Base-by-base conservation (phyloP, 2,113 vertebrate species). In the Cryptomyrus ogoouensis region DNA sequence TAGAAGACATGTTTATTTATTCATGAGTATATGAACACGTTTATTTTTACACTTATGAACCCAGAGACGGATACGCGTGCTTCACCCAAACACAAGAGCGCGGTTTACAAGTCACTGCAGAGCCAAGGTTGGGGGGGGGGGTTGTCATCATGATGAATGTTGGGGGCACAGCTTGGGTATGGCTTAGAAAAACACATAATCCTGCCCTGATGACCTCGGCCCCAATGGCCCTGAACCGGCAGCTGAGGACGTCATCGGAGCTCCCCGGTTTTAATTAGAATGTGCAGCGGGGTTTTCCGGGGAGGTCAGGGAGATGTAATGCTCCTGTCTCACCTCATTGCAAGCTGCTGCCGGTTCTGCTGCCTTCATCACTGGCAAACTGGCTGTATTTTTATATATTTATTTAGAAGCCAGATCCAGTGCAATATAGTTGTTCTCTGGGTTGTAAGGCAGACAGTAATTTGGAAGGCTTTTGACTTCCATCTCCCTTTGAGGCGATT, bases 351-450 rank as follows among this genome's bases (percentile, higher is more conserved):
- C 58, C 8, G 42, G 6, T 42, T 15, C 58, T 19, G 17, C 58
- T 49, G 42, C 42, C 24, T 49, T 21, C 24, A 27, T 49, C 31
- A 47, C 58, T 24, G 7, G n/a, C 47, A 49, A 44, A 53, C 50
- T 89, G 80, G 56, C 3, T 46, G 31, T 27, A 5, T 5, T 44
- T 89, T 53, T 50, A 83, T 56, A 42, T 89, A 49, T 85, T 85
- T 31, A 31, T 58, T 3, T 83, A 89, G 89, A 39, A 89, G 80
- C 21, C 39, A 84, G n/a, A 49, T 89, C 49, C 24, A 85, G 80
- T 85, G 89, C 52, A 62, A 46, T 84, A 84, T 19, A 58, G 39
- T 12, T 53, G 39, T 83, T 89, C 35, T 84, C n/a, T 2, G 56
- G 77, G 2, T 2, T 62, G 35, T 56, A 17, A 46, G 24, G 74